These are phyloP conservation scores for Crossaster papposus DNA, from an alignment of 53 echinoderm and acorn worm species.

Conservation along the genomic window DNA sequence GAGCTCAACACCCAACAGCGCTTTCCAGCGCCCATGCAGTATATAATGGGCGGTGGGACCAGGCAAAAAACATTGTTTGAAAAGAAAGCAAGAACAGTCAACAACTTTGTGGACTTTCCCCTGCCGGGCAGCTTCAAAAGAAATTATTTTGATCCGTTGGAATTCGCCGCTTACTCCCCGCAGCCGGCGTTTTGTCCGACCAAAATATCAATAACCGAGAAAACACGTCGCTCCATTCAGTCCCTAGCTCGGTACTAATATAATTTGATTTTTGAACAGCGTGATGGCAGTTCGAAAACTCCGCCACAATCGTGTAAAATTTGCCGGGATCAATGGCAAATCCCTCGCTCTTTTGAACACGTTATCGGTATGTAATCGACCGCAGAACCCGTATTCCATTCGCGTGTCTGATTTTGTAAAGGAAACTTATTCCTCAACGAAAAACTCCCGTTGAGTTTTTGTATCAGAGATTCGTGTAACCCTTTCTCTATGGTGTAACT, in stretches of 20 bases:
- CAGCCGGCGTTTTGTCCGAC: background rate
- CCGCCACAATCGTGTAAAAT: slow-evolving; percentile 6
- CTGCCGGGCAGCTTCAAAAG: background rate
- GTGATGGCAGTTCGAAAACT: slow-evolving; percentile 5
- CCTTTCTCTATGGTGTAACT: background rate
- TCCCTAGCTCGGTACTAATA: slow-evolving; percentile 2
- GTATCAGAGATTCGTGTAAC: background rate
- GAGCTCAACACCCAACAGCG: too few species aligned
- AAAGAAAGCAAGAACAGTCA: background rate
- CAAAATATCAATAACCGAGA: slow-evolving; percentile 22
- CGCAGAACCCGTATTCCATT: background rate
- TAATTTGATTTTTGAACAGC: slow-evolving; percentile 20
- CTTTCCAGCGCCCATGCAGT: too few species aligned
- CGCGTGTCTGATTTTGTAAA: background rate
- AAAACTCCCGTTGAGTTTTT: background rate
- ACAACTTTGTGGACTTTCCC: background rate
- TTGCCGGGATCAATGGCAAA: background rate
- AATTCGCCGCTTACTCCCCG: background rate
- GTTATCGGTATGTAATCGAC: background rate
- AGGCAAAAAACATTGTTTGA: background rate
- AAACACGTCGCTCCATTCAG: background rate
- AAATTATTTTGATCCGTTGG: background rate
- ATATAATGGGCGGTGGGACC: background rate
- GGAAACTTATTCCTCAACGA: background rate
- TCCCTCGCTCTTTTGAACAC: background rate